Conservation (phyloP, 2,797 vertebrate species). For the Scomberomorus guttatus region DNA sequence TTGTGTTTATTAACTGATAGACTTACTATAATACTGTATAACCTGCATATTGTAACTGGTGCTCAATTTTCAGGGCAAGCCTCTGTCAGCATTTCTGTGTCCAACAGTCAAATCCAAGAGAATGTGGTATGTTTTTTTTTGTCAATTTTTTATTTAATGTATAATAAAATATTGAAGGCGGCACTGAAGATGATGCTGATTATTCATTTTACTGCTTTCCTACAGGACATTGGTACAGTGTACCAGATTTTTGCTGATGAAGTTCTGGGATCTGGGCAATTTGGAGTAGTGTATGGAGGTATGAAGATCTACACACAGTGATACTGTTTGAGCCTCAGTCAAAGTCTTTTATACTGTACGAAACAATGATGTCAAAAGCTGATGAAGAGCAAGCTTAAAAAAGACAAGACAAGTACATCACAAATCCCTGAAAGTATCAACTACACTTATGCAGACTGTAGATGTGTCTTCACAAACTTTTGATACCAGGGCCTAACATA, state of each 20-base stretch:
- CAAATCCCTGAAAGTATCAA: neutral
- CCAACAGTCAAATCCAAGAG: slow-evolving; percentile 93
- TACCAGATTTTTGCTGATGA: slow-evolving; percentile 96
- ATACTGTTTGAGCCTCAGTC: neutral
- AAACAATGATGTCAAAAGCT: neutral
- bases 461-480: neutral
- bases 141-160: neutral
- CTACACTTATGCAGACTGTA: neutral
- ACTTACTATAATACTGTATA: neutral
- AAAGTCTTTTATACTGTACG: too few relatives aligned
- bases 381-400: neutral
- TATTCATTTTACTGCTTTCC: slow-evolving; percentile 11
- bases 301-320: slow-evolving; percentile 12
- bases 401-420: neutral
- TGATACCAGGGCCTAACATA: neutral
- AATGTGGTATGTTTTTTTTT: slow-evolving; percentile 87
- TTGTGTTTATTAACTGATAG: neutral
- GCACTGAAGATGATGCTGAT: slow-evolving; percentile 12
- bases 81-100: slow-evolving; percentile 92
- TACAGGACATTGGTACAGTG: slow-evolving; percentile 92
- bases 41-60: slow-evolving; percentile 18
- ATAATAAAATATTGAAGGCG: neutral
- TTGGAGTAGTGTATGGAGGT: slow-evolving; percentile 94
- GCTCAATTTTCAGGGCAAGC: slow-evolving; percentile 88
- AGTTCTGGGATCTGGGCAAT: slow-evolving; percentile 93